phyloP scores from a whole-genome alignment of 92 coral and sea anemone genomes.

The Zoanthus gigantus region DNA sequence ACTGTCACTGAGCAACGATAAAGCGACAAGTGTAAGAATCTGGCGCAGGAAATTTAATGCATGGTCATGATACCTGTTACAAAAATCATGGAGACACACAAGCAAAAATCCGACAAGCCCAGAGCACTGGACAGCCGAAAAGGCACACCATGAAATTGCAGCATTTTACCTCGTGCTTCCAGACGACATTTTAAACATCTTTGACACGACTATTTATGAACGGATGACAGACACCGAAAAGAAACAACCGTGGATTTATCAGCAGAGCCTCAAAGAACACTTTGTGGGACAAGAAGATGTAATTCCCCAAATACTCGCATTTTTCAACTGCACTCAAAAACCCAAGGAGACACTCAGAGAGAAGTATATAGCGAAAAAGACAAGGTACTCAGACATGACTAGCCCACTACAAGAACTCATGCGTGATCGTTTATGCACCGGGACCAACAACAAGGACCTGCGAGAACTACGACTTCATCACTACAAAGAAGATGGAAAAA shows the following conservation, averaged over 20 bases:
- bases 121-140: conserved; percentile 23
- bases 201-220: conserved; percentile 25
- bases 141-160: conserved; percentile 30
- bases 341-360: conserved; percentile 22
- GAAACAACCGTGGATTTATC: conserved; percentile 25
- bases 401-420: not conserved
- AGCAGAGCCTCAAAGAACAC: conserved; percentile 40
- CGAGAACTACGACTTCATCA: conserved; percentile 47
- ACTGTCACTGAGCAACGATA: conserved; percentile 12
- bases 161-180: not conserved
- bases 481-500: conserved; percentile 39
- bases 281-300: conserved; percentile 30
- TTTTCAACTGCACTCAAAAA: conserved; percentile 33
- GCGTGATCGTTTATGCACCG: conserved; percentile 37
- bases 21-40: not conserved
- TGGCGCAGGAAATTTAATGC: conserved; percentile 36
- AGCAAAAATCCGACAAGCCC: no score
- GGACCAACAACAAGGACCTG: conserved; percentile 26
- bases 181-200: conserved; percentile 31
- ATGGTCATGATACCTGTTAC: conserved; percentile 17
- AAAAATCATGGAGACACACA: conserved; percentile 7
- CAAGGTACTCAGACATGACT: not conserved
- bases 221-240: not conserved
- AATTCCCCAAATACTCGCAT: conserved; percentile 4
- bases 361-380: conserved; percentile 14